phyloP scores from a whole-genome alignment of 2,888 invertebrate genomes.

The Automeris io region DNA sequence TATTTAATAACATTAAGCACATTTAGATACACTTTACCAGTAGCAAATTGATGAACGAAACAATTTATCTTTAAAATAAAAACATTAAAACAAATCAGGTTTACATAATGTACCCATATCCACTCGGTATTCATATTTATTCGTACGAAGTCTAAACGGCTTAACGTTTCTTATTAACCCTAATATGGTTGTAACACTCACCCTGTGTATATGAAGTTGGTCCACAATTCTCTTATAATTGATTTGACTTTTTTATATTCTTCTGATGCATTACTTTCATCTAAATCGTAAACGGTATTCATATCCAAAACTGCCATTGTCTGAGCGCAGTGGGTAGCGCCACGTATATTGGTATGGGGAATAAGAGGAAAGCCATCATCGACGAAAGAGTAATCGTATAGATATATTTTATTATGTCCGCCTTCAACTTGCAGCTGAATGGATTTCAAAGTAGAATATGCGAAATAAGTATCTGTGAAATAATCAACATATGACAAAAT shows the following conservation, averaged over 20 bases:
- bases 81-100: too few relatives aligned
- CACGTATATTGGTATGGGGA: constrained; percentile 23
- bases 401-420: constrained; percentile 28
- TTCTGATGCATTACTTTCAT: constrained; percentile 15
- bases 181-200: constrained; percentile 22
- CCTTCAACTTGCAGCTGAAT: constrained; percentile 23
- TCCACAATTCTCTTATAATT: constrained; percentile 29
- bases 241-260: constrained; percentile 21
- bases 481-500: constrained; percentile 30
- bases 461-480: constrained; percentile 31
- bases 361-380: constrained; percentile 19
- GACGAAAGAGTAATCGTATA: constrained; percentile 33
- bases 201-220: constrained; percentile 37
- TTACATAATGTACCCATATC: too few relatives aligned
- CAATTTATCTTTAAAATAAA: too few relatives aligned
- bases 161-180: too few relatives aligned
- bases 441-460: constrained; percentile 21
- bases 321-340: constrained; percentile 32
- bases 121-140: too few relatives aligned
- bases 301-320: constrained; percentile 23
- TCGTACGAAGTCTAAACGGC: too few relatives aligned
- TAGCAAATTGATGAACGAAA: too few relatives aligned
- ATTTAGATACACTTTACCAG: too few relatives aligned
- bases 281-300: not conserved
- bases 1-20: too few relatives aligned